phyloP scores from a whole-genome alignment of 2,113 vertebrate species.

The Sinocyclocheilus grahami region DNA sequence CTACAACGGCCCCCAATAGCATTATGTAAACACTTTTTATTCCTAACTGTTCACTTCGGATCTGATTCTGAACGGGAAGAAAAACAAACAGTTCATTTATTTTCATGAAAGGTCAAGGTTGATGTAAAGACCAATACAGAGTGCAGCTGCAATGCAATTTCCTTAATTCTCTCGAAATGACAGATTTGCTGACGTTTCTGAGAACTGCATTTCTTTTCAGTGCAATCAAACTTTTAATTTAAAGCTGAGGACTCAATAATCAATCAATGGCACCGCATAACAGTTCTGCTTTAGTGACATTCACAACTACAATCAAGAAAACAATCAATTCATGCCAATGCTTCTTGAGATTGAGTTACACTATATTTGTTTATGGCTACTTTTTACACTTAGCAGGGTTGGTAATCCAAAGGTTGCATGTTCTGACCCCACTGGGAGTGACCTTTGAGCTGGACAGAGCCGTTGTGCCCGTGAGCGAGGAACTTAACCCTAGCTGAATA shows the following conservation, averaged over 20 bases:
- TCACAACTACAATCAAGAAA: not conserved
- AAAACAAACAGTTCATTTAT: slow-evolving; percentile 1
- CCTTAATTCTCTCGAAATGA: not conserved
- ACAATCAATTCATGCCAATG: not conserved
- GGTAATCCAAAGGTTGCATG: not conserved
- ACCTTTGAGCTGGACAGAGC: slow-evolving; percentile 1
- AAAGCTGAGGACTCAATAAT: not conserved
- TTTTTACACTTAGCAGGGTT: not conserved
- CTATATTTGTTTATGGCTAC: not conserved
- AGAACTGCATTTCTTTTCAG: slow-evolving; percentile 11
- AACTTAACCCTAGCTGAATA: not conserved
- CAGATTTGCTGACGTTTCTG: slow-evolving; percentile 1
- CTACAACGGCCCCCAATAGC: slow-evolving; percentile 30
- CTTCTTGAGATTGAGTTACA: not conserved
- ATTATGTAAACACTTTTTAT: slow-evolving; percentile 52
- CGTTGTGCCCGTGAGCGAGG: not conserved
- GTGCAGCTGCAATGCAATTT: not conserved
- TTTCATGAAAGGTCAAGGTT: not conserved
- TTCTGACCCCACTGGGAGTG: not conserved
- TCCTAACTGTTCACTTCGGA: not conserved
- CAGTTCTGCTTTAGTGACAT: not conserved
- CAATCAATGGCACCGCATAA: not conserved
- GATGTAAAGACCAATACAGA: slow-evolving; percentile 7
- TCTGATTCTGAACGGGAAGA: not conserved
- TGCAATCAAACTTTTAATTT: slow-evolving; percentile 1